phyloP scores from a whole-genome alignment of 2,113 vertebrate species.

The Mus pahari region DNA sequence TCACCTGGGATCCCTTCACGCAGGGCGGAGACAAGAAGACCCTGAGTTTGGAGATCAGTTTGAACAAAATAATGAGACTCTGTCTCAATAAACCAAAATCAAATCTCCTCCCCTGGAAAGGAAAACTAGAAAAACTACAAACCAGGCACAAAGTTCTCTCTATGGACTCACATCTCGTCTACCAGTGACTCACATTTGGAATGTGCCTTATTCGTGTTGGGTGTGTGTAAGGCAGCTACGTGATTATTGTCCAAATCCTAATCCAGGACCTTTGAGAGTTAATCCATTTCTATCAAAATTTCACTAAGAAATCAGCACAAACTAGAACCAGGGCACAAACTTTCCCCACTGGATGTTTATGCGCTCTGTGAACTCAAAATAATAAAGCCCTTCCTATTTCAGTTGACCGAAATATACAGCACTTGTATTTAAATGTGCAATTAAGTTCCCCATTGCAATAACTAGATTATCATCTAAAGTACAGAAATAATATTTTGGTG shows the following conservation, averaged over 20 bases:
- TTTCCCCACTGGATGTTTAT: background rate
- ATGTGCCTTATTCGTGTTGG: background rate
- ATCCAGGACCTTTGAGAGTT: background rate
- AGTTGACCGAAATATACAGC: constrained; percentile 1
- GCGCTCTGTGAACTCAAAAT: constrained; percentile 31
- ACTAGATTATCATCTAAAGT: background rate
- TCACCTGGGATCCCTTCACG: background rate
- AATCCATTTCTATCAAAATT: background rate
- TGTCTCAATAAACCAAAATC: background rate
- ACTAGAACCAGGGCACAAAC: background rate
- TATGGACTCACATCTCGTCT: background rate
- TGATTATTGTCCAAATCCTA: background rate
- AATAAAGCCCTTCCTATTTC: constrained; percentile 34
- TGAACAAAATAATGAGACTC: too few relatives aligned
- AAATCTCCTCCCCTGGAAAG: background rate
- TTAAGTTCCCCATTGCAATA: background rate
- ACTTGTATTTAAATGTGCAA: constrained; percentile 8
- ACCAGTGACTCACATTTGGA: background rate
- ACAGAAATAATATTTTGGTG: constrained; percentile 29
- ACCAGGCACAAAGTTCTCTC: background rate
- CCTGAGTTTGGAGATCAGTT: background rate
- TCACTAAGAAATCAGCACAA: background rate
- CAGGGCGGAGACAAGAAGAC: background rate
- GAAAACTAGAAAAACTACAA: background rate
- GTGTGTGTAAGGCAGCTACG: background rate